Evolutionary conservation across 2,113 vertebrate species (phyloP), one percentile per base, ranked within the genome.

Genomic region (Cynoglossus semilaevis): DNA sequence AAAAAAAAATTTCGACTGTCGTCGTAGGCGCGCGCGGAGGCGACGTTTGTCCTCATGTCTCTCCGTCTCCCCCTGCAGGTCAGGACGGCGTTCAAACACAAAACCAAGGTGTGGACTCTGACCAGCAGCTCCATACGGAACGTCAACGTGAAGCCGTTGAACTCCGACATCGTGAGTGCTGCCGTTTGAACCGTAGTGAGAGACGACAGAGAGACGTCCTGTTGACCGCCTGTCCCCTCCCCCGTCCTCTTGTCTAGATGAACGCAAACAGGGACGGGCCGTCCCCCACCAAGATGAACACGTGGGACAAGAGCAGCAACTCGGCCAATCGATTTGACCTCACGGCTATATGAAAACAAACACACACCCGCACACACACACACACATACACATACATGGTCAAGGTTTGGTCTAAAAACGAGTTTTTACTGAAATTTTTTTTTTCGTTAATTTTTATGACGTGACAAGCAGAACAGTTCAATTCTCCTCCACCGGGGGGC

Each of bases 91-190:
- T 97, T 99, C 77, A 96, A 98, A 83, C 96, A 99, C 85, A 99
- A 99, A 90, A 96, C 96, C 74, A 99, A 98, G 70, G 93, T 99
- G 74, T 99, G 97, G 97, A 94, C 95, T 29, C 93, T 99, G 4
- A 94, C 93, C 41, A 96, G 96, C 52, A 98, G 94, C 69, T 96
- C 94, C 0, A 80, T 93, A 63, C 93, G 96, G 52, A 94, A 91
- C 59, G 84, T 92, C 86, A 93, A 93, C 3, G 90, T 88, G 70
- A 98, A 96, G 70, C 94, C 94, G 47, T 97, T 93, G 90, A 93
- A 93, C 79, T 99, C 97, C 0, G 96, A 99, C 65, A 87, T 93
- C n/a, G 97, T 99, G 72, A 94, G 97, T 93, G 45, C 16, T 18
- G 16, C 6, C 29, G 9, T 11, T 34, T 2, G 38, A n/a, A 6